Conservation (phyloP, 2,113 vertebrate genomes). For the Emberiza fucata region DNA sequence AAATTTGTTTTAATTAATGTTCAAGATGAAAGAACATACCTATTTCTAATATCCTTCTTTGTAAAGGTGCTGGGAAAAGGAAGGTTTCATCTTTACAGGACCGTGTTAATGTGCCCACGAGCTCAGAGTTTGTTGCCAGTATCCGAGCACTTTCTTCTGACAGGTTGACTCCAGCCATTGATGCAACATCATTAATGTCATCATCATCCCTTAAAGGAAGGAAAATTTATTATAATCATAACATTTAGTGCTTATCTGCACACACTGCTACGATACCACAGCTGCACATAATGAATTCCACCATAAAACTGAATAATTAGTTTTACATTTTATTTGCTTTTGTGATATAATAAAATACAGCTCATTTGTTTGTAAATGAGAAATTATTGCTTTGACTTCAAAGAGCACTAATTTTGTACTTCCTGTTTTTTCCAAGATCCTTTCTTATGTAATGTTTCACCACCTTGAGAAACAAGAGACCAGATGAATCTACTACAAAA, state of each 20-base stretch:
- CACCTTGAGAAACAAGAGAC: background rate
- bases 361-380: background rate
- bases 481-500: background rate
- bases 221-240: background rate
- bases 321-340: background rate
- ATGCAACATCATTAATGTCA: conserved; percentile 92
- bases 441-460: background rate
- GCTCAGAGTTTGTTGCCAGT: conserved; percentile 87
- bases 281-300: background rate
- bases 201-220: conserved; percentile 85
- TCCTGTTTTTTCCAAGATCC: background rate
- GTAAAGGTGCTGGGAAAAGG: conserved; percentile 81
- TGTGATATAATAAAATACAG: background rate
- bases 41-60: conserved; percentile 88
- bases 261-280: background rate
- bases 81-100: conserved; percentile 94
- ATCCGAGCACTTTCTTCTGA: conserved; percentile 90
- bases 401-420: background rate
- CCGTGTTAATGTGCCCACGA: conserved; percentile 86
- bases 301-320: background rate
- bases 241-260: background rate
- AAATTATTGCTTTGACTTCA: background rate
- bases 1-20: background rate
- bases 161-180: conserved; percentile 92
- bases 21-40: conserved; percentile 63